These are phyloP conservation scores for Heteromyza rotundicornis DNA, from an alignment of 2,888 invertebrate species.

Conservation along the genomic window DNA sequence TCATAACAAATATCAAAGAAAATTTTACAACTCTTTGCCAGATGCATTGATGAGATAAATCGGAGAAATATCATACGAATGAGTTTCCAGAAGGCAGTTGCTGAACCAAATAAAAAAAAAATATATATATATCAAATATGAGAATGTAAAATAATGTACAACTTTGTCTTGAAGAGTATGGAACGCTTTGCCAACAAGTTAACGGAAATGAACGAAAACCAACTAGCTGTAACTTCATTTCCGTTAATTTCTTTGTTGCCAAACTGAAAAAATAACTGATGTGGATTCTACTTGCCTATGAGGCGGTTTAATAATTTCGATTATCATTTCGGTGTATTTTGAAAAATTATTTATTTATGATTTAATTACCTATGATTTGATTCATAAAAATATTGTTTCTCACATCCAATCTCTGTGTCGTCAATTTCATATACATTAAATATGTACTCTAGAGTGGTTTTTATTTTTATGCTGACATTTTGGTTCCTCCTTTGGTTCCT, in stretches of 20 bases:
- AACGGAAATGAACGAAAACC: constrained; percentile 56
- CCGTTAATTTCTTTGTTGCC: constrained; percentile 58
- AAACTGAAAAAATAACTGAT: constrained; percentile 50
- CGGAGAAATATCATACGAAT: constrained; percentile 10
- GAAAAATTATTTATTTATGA: constrained; percentile 26
- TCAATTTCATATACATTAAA: too few relatives aligned
- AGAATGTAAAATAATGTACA: constrained; percentile 53
- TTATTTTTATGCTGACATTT: background rate
- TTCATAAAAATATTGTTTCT: too few relatives aligned
- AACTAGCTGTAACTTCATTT: constrained; percentile 50
- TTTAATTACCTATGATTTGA: too few relatives aligned
- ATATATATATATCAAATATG: constrained; percentile 46
- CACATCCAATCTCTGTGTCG: too few relatives aligned
- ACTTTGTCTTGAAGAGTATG: constrained; percentile 61
- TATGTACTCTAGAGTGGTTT: too few relatives aligned
- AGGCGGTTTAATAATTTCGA: constrained; percentile 44
- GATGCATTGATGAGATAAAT: constrained; percentile 42
- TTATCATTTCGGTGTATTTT: constrained; percentile 16
- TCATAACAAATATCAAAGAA: too few relatives aligned
- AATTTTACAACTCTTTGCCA: constrained; percentile 31
- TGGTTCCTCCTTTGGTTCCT: background rate
- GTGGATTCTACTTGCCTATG: constrained; percentile 60
- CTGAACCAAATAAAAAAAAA: constrained; percentile 21
- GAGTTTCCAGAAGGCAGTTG: constrained; percentile 20
- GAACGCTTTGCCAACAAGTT: constrained; percentile 60